Percentiles rank a stretch among this genome's conserved stretches.
These are phyloP conservation scores for Perodicticus potto DNA, from an alignment of 2,797 vertebrate species.

Conservation along the genomic window DNA sequence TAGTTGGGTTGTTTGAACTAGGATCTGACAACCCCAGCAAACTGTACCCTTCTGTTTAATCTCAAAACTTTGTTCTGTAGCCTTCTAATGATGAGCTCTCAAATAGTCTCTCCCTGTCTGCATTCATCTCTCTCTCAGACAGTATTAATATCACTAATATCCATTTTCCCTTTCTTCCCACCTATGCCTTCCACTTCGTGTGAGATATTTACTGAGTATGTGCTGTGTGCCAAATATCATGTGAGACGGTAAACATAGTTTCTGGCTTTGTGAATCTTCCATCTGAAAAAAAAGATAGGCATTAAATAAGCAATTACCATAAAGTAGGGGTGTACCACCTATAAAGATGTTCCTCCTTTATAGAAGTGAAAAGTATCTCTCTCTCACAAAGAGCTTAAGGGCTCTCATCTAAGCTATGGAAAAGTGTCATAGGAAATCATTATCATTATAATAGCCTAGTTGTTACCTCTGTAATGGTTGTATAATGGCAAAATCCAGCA, in stretches of 20 bases:
- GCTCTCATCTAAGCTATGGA: background rate
- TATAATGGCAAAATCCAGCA: slow-evolving; percentile 18
- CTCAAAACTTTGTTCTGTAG: background rate
- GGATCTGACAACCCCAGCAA: background rate
- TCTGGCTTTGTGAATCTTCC: background rate
- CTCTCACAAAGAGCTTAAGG: slow-evolving; percentile 12
- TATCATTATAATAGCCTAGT: slow-evolving; percentile 9
- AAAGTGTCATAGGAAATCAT: slow-evolving; percentile 50
- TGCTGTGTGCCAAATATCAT: background rate
- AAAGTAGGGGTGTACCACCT: slow-evolving; percentile 14
- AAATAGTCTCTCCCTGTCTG: background rate
- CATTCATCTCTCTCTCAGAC: background rate
- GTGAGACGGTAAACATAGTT: background rate
- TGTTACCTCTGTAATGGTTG: background rate
- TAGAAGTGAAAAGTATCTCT: slow-evolving; percentile 36
- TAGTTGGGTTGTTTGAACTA: background rate
- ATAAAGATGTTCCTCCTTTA: background rate
- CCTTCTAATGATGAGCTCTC: background rate
- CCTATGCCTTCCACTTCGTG: background rate
- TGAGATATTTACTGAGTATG: background rate
- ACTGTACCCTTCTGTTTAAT: background rate
- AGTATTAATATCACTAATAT: background rate
- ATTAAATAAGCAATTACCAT: slow-evolving; percentile 32
- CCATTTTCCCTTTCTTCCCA: background rate
- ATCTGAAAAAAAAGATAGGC: background rate